phyloP scores from a whole-genome alignment of 2,888 invertebrate genomes.

The Macrosoma leucophasiata region DNA sequence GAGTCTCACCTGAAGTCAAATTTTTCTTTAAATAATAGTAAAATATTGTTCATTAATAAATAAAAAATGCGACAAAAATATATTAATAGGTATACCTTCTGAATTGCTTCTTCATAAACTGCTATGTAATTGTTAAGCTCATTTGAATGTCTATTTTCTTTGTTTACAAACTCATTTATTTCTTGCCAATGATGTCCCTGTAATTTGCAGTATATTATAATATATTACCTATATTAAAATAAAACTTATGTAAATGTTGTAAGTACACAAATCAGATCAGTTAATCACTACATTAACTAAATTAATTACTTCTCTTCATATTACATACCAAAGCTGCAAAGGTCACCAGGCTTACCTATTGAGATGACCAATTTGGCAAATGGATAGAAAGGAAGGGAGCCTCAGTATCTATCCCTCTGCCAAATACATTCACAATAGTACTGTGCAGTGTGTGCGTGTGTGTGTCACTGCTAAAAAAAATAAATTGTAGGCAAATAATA shows the following conservation, averaged over 20 bases:
- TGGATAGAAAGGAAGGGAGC: too few species aligned
- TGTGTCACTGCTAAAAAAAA: neutral
- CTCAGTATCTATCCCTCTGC: too few species aligned
- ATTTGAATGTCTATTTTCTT: conserved; percentile 39
- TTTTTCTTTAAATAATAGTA: conserved; percentile 5
- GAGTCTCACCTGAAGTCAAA: too few species aligned
- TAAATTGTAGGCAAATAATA: neutral
- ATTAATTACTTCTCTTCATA: too few species aligned
- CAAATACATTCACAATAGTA: too few species aligned
- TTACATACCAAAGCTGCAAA: too few species aligned
- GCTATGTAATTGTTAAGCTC: conserved; percentile 49
- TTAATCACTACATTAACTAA: too few species aligned
- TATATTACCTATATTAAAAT: neutral
- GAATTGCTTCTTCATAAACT: conserved; percentile 57
- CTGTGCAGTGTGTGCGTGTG: too few species aligned
- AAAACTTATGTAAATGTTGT: neutral
- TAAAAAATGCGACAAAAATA: conserved; percentile 1
- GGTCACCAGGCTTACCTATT: too few species aligned
- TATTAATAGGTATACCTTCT: conserved; percentile 36
- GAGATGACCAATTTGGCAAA: too few species aligned
- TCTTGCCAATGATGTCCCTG: conserved; percentile 60
- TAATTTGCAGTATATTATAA: conserved; percentile 18
- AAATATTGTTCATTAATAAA: conserved; percentile 9
- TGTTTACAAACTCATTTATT: conserved; percentile 49
- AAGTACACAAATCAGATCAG: too few species aligned